Base-by-base conservation (phyloP, 2,797 vertebrate species). In the Clarias pachynema region DNA sequence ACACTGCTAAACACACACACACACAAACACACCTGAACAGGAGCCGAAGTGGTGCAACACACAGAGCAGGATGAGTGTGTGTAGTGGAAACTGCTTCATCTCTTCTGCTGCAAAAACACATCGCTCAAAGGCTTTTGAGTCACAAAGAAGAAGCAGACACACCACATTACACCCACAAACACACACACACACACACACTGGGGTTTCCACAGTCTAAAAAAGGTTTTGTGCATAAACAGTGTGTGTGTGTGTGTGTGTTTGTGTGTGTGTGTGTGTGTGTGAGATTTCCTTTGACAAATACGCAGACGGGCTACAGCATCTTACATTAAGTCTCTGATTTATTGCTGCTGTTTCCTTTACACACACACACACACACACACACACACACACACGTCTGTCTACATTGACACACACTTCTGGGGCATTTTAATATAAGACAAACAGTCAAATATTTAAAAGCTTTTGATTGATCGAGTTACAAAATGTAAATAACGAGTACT, bases 11-110 rank as follows among this genome's bases (percentile, higher is more conserved):
- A 49, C 44, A 49, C 44, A 44, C 40, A 44, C 40, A 40, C 7
- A 40, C 37, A 31, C 75, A 79, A 37, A 80, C 59, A 80, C 60
- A 79, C 79, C 79, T 81, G 79, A 26, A 56, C 5, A 44, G 24
- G 34, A 79, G 60, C 6, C 37, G 40, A 70, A 5, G 4, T 65
- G 16, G 62, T 29, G 40, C 15, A 80, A 31, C 16, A 34, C 29
- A 24, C 0, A 12, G 29, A 77, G 53, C 20, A 77, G 74, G 56
- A 77, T 0, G 12, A 77, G 74, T 77, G 74, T 77, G 74, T 77
- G 9, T 5, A 31, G 29, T 59, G 74, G 26, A 59, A 59, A 29
- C 57, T 1, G 53, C 74, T 77, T 77, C 74, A 77, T 77, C 18
- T 77, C 49, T 77, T 77, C 74, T 77, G 74, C 12, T 53, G 15